A percentile compares a stretch with the other conserved stretches of the same genome.
phyloP scores from a whole-genome alignment of 2,113 vertebrate species.

The Rafetus swinhoei region DNA sequence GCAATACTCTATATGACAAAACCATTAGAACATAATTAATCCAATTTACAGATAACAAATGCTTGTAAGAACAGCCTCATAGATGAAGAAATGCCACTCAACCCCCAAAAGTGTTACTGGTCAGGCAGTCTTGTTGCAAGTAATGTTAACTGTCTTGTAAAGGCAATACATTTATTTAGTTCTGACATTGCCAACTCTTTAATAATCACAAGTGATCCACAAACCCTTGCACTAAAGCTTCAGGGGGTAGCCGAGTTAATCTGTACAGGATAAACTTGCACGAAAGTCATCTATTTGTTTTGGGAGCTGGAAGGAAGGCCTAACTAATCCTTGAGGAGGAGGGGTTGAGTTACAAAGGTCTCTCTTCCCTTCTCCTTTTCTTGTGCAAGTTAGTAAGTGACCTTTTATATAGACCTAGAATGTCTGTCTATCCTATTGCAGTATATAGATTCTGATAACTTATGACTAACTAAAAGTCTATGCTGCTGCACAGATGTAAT shows the following conservation, averaged over 20 bases:
- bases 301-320: not conserved
- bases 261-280: not conserved
- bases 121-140: not conserved
- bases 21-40: not conserved
- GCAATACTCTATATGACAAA: not conserved
- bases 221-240: not conserved
- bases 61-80: not conserved
- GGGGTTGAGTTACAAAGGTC: not conserved
- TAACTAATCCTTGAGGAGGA: not conserved
- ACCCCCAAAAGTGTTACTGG: no score
- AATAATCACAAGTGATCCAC: not conserved
- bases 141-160: not conserved
- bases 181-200: not conserved
- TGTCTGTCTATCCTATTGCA: not conserved
- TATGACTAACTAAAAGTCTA: not conserved
- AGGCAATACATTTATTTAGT: not conserved
- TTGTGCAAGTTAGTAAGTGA: not conserved
- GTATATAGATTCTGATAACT: not conserved
- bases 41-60: not conserved
- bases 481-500: not conserved
- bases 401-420: not conserved
- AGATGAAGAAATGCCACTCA: not conserved
- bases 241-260: no score
- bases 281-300: not conserved
- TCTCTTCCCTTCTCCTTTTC: not conserved